Evolutionary conservation across 92 coral and sea anemone species (phyloP).

Genomic region (Epizoanthus scotinus): DNA sequence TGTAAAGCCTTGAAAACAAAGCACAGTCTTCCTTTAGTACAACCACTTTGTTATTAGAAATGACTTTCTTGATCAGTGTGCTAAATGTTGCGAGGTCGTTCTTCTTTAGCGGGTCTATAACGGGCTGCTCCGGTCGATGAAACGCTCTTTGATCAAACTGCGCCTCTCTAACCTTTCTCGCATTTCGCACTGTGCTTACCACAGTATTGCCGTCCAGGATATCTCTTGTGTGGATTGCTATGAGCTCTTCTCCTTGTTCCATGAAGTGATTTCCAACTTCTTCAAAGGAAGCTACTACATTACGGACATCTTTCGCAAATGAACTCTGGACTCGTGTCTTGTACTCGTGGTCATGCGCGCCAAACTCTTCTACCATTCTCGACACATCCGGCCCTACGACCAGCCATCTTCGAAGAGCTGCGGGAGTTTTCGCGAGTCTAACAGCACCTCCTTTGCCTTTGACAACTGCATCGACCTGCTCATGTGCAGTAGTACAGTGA

Average conservation of each 20-base stretch:
- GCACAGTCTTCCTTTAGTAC: no score
- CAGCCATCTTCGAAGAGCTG: slow-evolving; percentile 70
- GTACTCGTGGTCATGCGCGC: slow-evolving; percentile 47
- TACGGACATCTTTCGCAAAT: slow-evolving; percentile 60
- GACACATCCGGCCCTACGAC: slow-evolving; percentile 59
- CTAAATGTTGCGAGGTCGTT: no score
- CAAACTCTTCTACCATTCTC: slow-evolving; percentile 64
- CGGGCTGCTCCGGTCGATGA: no score
- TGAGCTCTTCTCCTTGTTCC: slow-evolving; percentile 53
- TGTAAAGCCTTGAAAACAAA: no score
- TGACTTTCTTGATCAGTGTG: no score
- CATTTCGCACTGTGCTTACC: slow-evolving; percentile 42
- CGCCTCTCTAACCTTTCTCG: slow-evolving; percentile 49
- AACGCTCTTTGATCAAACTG: no score
- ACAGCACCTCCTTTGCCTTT: slow-evolving; percentile 74
- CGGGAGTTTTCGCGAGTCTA: slow-evolving; percentile 73
- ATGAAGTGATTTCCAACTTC: slow-evolving; percentile 60
- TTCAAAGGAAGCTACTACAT: slow-evolving; percentile 53
- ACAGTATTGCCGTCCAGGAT: slow-evolving; percentile 60
- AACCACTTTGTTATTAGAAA: no score
- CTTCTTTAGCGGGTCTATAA: no score
- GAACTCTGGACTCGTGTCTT: slow-evolving; percentile 46
- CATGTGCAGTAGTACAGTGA: no score
- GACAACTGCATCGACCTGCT: slow-evolving; percentile 63
- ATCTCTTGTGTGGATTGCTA: slow-evolving; percentile 53